These are phyloP conservation scores for Philonicus albiceps DNA, from an alignment of 2,888 invertebrate genomes.

Conservation along the genomic window DNA sequence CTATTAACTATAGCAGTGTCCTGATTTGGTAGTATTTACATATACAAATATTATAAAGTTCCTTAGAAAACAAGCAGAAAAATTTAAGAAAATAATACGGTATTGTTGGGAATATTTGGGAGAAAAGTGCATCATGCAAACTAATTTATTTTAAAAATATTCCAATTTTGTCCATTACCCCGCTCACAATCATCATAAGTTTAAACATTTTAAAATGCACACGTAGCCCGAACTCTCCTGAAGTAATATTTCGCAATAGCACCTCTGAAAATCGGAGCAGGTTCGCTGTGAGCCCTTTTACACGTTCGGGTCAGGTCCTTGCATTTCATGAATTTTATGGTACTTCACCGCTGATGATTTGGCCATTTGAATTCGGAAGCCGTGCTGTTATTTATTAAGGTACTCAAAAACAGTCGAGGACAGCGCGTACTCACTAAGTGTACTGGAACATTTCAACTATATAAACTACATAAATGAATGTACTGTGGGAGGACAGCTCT, in stretches of 20 bases:
- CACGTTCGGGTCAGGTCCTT: not conserved
- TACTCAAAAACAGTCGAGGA: not conserved
- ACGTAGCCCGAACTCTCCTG: not conserved
- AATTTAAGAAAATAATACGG: too few relatives aligned
- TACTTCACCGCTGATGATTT: not conserved
- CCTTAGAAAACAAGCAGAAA: too few relatives aligned
- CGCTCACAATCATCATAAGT: not conserved
- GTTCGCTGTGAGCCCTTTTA: not conserved
- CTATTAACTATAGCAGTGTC: too few relatives aligned
- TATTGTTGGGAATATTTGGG: too few relatives aligned
- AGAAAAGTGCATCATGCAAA: not conserved
- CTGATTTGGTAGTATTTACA: too few relatives aligned
- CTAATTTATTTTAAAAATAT: not conserved
- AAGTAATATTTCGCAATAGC: not conserved
- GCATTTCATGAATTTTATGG: slow-evolving; percentile 3
- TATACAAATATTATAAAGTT: too few relatives aligned
- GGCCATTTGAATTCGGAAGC: not conserved
- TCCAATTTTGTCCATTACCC: not conserved
- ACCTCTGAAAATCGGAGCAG: not conserved
- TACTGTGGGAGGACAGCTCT: not conserved
- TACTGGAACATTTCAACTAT: not conserved
- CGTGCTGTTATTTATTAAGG: not conserved
- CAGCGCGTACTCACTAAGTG: not conserved
- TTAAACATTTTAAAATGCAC: not conserved
- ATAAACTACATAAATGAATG: not conserved